phyloP scores from a whole-genome alignment of 2,888 invertebrate species.

The Luffia ferchaultella region DNA sequence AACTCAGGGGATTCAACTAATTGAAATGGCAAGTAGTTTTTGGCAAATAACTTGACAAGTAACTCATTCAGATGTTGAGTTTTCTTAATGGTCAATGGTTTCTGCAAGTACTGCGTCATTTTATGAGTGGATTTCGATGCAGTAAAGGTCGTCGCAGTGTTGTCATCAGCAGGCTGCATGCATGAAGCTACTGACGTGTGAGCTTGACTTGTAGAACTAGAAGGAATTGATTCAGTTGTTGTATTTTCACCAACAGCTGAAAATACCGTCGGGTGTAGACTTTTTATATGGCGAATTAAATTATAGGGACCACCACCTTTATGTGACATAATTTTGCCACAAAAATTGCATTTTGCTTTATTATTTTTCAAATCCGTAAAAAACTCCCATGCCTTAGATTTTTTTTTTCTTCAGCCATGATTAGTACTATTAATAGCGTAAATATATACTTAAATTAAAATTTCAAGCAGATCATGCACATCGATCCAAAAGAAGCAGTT shows the following conservation, averaged over 20 bases:
- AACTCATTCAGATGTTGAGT: conserved; percentile 10
- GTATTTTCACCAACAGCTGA: neutral
- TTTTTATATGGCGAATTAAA: conserved; percentile 3
- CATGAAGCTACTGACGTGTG: neutral
- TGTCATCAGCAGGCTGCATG: neutral
- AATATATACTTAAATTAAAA: too few relatives aligned
- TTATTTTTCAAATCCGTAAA: conserved; percentile 5
- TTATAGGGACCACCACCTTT: conserved; percentile 6
- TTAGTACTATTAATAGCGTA: too few relatives aligned
- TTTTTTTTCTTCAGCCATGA: conserved; percentile 1
- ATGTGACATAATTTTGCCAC: conserved; percentile 4
- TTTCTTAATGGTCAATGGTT: conserved; percentile 1
- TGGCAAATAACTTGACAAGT: conserved; percentile 11
- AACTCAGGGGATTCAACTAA: conserved; percentile 1
- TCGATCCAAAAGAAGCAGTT: too few relatives aligned
- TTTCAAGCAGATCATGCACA: too few relatives aligned
- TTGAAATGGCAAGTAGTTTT: conserved; percentile 9
- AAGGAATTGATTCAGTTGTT: neutral
- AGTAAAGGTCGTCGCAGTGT: neutral
- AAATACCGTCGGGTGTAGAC: neutral
- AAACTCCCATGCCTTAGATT: conserved; percentile 5
- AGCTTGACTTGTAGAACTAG: neutral
- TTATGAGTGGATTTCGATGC: neutral
- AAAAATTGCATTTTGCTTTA: conserved; percentile 4
- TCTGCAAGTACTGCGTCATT: neutral